Percentiles rank a stretch among this genome's conserved stretches.
phyloP scores from a whole-genome alignment of 2,888 invertebrate genomes.

The Zootermopsis nevadensis region DNA sequence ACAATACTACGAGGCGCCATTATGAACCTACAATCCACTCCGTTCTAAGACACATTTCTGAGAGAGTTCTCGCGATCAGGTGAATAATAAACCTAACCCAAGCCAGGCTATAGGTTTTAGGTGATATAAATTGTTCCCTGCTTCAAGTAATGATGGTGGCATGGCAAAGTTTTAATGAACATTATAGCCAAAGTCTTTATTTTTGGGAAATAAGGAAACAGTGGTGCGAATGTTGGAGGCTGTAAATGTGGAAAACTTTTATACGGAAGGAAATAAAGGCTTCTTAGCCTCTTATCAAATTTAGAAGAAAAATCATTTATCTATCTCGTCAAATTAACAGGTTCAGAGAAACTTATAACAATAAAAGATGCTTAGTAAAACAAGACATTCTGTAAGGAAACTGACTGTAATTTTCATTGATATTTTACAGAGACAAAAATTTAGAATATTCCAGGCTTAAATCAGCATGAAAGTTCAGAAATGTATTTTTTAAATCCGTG shows the following conservation, averaged over 20 bases:
- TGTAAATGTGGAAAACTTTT: neutral
- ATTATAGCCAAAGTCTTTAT: neutral
- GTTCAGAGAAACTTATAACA: neutral
- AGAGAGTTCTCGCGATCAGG: neutral
- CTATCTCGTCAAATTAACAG: neutral
- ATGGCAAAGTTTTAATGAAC: constrained; percentile 18
- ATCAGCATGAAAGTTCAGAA: too few relatives aligned
- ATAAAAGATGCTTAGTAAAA: neutral
- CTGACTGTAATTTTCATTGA: too few relatives aligned
- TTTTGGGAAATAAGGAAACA: neutral
- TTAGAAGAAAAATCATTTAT: neutral
- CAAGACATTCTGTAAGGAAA: neutral
- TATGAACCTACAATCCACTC: constrained; percentile 8
- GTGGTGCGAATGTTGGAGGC: neutral
- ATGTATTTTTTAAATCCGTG: too few relatives aligned
- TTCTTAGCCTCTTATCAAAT: neutral
- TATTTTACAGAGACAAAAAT: too few relatives aligned
- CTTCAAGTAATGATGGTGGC: neutral
- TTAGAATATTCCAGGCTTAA: too few relatives aligned
- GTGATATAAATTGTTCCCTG: neutral
- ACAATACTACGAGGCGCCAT: neutral
- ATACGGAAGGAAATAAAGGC: neutral
- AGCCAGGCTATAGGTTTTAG: neutral
- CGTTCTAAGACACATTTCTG: neutral
- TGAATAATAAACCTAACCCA: neutral